Percentiles rank a stretch among this genome's conserved stretches.
Evolutionary conservation across 2,113 vertebrate genomes (phyloP).

Genomic region (Hippopotamus amphibius): DNA sequence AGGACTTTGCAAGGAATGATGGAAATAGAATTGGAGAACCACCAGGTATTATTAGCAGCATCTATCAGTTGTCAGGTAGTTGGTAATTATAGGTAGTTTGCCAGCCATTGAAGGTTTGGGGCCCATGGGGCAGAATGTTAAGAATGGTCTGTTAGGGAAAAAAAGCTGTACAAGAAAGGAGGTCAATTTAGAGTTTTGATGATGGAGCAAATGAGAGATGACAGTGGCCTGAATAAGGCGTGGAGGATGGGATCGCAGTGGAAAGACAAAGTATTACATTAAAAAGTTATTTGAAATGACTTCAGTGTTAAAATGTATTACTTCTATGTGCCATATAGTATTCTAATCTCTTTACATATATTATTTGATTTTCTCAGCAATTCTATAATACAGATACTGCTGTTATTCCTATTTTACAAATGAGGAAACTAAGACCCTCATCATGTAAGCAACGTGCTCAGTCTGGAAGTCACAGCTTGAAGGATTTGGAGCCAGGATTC

Average conservation of each 20-base stretch:
- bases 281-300: background rate
- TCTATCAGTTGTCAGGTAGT: background rate
- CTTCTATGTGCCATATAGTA: background rate
- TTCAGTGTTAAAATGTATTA: background rate
- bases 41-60: background rate
- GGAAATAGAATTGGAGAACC: background rate
- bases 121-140: background rate
- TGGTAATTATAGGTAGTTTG: background rate
- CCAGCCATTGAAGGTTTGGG: background rate
- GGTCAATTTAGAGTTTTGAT: background rate
- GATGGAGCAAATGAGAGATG: background rate
- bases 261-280: background rate
- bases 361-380: background rate
- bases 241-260: background rate
- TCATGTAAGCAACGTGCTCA: background rate
- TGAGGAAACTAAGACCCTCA: background rate
- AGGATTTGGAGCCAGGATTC: background rate
- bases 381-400: background rate
- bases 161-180: background rate
- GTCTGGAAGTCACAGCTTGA: background rate
- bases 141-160: background rate
- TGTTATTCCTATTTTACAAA: background rate
- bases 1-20: background rate
- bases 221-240: background rate
- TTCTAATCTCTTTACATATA: background rate